Evolutionary conservation across 2,113 vertebrate species (phyloP), one percentile per base, ranked within the genome.

Genomic region (Plotosus lineatus): DNA sequence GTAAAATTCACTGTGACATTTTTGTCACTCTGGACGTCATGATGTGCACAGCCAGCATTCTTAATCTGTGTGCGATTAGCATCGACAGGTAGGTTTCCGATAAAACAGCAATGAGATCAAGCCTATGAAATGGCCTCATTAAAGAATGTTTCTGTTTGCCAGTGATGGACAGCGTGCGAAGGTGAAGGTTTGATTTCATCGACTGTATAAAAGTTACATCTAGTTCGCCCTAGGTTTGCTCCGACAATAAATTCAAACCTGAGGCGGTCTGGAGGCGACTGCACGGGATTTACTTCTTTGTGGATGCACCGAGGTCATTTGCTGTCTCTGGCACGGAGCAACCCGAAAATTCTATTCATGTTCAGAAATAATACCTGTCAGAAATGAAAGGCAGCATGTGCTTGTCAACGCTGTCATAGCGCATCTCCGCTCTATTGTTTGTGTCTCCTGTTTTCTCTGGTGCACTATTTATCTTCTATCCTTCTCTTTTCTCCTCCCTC

Each of bases 21-120:
- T 99, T 99, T 42, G 95, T 99, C 91, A 98, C 97, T 73, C 92
- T 98, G 78, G 97, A 98, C 17, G 97, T 99, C 84, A 99, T 99
- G 97, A 98, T 98, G 97, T 99, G 97, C 85, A 99, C 97, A 2
- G 97, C 97, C 81, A 98, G 97, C 90, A 99, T 99, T 90, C 94
- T 99, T 90, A 99, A 99, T 91, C 95, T 99, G 84, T 99, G 97
- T 84, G 97, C 97, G 89, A 99, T 99, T 92, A 99, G 97, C 94
- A 98, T 99, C 3, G 97, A 99, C 95, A 97, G 97, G 97, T 99
- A 90, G 94, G 92, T 91, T 79, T n/a, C 38, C 53, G 75, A n/a
- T 72, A 23, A 38, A 76, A 82, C 56, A 51, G 40, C 12, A 50
- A n/a, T n/a, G n/a, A n/a, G n/a, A 26, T 77, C 76, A 77, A 38